A percentile compares a stretch with the other conserved stretches of the same genome.
These are phyloP conservation scores for Nerophis ophidion DNA, from an alignment of 2,113 vertebrate species.

Conservation along the genomic window DNA sequence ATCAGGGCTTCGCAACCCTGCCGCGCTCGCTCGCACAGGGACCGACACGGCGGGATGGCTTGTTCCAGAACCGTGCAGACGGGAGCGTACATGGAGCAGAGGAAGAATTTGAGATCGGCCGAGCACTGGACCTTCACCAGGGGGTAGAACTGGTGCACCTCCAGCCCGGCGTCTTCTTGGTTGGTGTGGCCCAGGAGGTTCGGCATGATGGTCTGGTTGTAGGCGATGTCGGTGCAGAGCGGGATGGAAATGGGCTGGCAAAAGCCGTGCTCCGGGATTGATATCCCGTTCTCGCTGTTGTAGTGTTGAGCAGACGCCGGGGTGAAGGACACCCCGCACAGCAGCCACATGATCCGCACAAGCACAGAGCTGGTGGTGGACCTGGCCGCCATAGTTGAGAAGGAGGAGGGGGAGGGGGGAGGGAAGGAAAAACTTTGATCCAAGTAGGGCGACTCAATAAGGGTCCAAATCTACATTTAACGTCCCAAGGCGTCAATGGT, in stretches of 20 bases:
- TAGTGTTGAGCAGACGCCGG: constrained; percentile 71
- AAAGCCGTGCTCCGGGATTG: constrained; percentile 86
- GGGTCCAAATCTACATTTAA: constrained; percentile 5
- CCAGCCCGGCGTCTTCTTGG: constrained; percentile 88
- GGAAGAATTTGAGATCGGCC: constrained; percentile 84
- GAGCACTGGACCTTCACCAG: constrained; percentile 90
- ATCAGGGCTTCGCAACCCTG: constrained; percentile 90
- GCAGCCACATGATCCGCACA: constrained; percentile 55
- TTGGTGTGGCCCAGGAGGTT: constrained; percentile 90
- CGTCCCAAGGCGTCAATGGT: neutral
- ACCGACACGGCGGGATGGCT: constrained; percentile 86
- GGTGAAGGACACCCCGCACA: constrained; percentile 38
- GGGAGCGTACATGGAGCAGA: constrained; percentile 91
- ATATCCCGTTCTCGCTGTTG: constrained; percentile 83
- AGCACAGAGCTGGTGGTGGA: constrained; percentile 46
- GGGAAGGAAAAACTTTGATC: constrained; percentile 60
- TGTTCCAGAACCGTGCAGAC: constrained; percentile 89
- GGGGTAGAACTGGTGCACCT: constrained; percentile 91
- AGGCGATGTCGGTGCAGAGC: constrained; percentile 88
- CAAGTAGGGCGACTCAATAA: constrained; percentile 59
- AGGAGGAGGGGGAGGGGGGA: constrained; percentile 27
- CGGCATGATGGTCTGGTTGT: constrained; percentile 92
- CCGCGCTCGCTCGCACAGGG: constrained; percentile 83
- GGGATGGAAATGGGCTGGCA: constrained; percentile 91
- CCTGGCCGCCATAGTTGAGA: constrained; percentile 59